Evolutionary conservation across 2,113 vertebrate species (phyloP).

Genomic region (Strix aluco): DNA sequence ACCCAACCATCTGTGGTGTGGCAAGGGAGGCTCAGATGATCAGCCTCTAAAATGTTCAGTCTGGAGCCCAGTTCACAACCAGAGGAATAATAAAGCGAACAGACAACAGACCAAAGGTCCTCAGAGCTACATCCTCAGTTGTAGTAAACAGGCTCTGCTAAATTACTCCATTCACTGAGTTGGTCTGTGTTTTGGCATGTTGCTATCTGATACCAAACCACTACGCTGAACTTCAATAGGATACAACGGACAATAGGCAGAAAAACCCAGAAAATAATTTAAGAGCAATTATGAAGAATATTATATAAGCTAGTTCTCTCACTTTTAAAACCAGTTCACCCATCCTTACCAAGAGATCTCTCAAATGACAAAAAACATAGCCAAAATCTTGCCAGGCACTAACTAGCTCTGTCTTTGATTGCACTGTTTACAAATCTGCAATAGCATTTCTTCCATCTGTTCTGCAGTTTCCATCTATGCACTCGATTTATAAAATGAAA

Average conservation of each 20-base stretch:
- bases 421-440: constrained; percentile 55
- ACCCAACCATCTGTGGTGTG: neutral
- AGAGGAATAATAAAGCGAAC: neutral
- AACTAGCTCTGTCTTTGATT: neutral
- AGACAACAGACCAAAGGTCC: neutral
- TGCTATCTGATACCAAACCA: neutral
- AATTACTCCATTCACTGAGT: neutral
- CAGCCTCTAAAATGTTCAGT: neutral
- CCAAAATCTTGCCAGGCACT: constrained; percentile 5
- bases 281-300: neutral
- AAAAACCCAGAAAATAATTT: neutral
- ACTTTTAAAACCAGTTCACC: neutral
- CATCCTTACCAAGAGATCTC: neutral
- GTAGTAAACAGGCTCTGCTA: neutral
- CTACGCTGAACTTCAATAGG: neutral
- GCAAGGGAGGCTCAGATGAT: neutral
- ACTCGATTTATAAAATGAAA: constrained; percentile 43
- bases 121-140: neutral
- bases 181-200: neutral
- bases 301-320: neutral
- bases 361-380: neutral
- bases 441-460: constrained; percentile 56
- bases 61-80: neutral
- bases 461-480: constrained; percentile 36
- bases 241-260: neutral